phyloP scores from a whole-genome alignment of 2,888 invertebrate genomes.

The Tetrapedia diversipes region DNA sequence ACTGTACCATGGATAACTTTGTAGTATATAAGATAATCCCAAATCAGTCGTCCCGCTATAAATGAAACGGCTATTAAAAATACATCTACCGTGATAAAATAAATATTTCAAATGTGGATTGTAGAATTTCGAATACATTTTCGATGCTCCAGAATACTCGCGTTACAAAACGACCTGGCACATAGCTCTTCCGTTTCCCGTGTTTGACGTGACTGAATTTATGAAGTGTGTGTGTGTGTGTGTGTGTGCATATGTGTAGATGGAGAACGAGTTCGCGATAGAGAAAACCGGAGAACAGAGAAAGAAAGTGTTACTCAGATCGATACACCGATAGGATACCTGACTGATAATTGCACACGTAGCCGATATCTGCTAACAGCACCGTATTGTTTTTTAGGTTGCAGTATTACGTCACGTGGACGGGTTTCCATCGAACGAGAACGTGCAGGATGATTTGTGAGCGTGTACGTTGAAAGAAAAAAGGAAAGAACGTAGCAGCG shows the following conservation, averaged over 20 bases:
- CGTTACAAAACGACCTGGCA: no score
- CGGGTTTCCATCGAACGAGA: not conserved
- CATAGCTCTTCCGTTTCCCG: not conserved
- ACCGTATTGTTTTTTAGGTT: constrained; percentile 5
- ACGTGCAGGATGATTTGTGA: not conserved
- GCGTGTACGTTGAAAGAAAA: not conserved
- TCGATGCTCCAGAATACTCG: no score
- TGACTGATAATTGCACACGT: constrained; percentile 17
- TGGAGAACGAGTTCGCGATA: not conserved
- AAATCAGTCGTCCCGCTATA: no score
- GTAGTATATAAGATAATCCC: no score
- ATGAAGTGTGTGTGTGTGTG: no score
- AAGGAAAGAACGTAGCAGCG: no score
- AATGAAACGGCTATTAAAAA: no score
- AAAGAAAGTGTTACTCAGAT: constrained; percentile 1
- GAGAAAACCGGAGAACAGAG: constrained; percentile 5
- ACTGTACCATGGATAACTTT: no score
- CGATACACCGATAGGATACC: constrained; percentile 10
- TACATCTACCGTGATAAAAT: no score
- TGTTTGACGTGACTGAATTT: not conserved
- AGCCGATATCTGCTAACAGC: not conserved
- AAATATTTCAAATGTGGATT: no score
- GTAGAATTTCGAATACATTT: no score
- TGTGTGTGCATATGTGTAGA: no score
- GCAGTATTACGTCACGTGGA: not conserved